Percentiles rank a stretch among this genome's conserved stretches.
Evolutionary conservation across 1,140 invertebrate genomes (phyloP).

Genomic region (Trinorchestia longiramus): DNA sequence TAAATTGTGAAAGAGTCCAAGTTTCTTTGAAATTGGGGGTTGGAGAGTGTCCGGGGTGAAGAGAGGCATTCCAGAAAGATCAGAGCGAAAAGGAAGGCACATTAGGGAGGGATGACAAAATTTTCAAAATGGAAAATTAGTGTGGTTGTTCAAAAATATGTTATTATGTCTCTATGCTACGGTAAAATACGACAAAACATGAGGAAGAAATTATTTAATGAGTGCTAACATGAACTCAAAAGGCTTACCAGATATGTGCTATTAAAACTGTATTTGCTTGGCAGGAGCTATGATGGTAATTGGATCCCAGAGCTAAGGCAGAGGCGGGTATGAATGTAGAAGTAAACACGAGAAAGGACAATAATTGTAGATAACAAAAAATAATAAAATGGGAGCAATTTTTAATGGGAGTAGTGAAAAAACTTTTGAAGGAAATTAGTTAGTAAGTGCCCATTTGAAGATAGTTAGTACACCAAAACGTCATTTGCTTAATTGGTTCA

Average conservation of each 20-base stretch:
- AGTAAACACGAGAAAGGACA: no score
- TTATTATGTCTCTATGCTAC: background rate
- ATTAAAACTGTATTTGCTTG: background rate
- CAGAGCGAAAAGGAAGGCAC: conserved; percentile 12
- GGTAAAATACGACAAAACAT: background rate
- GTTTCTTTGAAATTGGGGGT: background rate
- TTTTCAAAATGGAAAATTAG: background rate
- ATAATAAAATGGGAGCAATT: no score
- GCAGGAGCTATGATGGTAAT: no score
- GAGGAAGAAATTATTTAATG: background rate
- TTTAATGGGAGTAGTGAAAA: no score
- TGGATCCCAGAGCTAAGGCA: no score
- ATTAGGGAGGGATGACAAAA: background rate
- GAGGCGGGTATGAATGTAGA: no score
- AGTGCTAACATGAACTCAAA: background rate
- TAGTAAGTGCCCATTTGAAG: no score
- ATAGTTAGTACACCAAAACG: no score
- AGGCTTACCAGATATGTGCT: background rate
- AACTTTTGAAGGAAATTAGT: no score
- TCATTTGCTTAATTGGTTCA: no score
- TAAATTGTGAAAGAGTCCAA: background rate
- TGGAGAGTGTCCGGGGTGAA: conserved; percentile 21
- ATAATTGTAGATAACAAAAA: no score
- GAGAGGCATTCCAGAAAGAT: conserved; percentile 26
- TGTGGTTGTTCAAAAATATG: background rate